Conservation (phyloP, 2,113 vertebrate genomes). For the Casuarius casuarius region DNA sequence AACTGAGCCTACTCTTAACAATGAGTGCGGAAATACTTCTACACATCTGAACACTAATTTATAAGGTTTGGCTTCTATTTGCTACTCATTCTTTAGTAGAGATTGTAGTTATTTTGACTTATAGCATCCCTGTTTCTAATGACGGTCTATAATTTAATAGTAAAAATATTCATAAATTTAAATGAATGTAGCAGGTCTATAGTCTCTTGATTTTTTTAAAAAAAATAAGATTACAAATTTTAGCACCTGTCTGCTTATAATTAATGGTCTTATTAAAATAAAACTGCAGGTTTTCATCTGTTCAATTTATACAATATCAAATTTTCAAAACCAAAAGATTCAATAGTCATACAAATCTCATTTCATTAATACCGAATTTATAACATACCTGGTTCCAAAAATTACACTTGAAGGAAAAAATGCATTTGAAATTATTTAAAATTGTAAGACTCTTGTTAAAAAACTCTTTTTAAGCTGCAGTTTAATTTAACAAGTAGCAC, state of each 20-base stretch:
- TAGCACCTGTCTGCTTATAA: neutral
- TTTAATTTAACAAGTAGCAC: neutral
- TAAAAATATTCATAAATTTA: neutral
- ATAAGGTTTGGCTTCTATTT: neutral
- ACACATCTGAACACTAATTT: neutral
- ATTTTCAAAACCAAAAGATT: neutral
- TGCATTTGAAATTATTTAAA: neutral
- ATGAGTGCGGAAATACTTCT: neutral
- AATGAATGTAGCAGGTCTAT: neutral
- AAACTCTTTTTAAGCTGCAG: neutral
- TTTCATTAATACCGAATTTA: conserved; percentile 5
- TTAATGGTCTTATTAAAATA: neutral
- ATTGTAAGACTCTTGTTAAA: neutral
- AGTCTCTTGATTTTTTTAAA: neutral
- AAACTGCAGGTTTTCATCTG: neutral
- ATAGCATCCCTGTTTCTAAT: neutral
- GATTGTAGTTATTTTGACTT: neutral
- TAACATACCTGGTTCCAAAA: neutral
- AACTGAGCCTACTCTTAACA: neutral
- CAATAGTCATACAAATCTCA: neutral
- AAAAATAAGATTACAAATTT: neutral
- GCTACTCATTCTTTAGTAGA: neutral
- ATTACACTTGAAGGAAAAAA: neutral
- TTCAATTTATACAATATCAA: neutral
- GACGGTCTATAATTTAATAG: neutral